Evolutionary conservation across 2,797 vertebrate genomes (phyloP), one percentile per base, ranked within the genome.

Genomic region (Hemitrygon akajei): DNA sequence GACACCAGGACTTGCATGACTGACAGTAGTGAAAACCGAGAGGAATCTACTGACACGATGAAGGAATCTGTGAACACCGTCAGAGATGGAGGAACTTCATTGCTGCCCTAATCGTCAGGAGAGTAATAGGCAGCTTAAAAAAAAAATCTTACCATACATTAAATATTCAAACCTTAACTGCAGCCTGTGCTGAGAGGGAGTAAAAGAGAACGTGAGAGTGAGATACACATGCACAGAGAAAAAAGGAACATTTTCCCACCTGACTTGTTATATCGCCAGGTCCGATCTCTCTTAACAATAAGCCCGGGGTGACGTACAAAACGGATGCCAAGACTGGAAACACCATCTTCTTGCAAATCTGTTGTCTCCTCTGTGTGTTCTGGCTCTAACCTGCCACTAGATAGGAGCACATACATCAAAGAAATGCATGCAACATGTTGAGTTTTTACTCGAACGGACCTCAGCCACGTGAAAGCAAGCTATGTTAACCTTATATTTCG

Each of bases 251-350:
- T 18, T 34, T 25, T 56, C 93, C 27, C 76, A 95, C 95, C 95
- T 87, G 94, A 94, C 76, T 95, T 95, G 12, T 94, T 95, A 30
- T 93, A 93, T 84, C 95, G 94, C 95, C 95, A 94, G n/a, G 94
- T 94, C 18, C 94, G 80, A 40, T 95, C 82, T 93, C 94, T 94
- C 92, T 95, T 94, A 7, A 94, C 10, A 47, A 40, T 25, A 92
- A 92, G 92, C 20, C 91, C 37, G 7, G 69, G 69, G 37, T 92
- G 91, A 56, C 40, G 69, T 14, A 92, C 91, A 40, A 92, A 69
- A 4, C 91, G 91, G 69, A 92, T 75, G 20, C 91, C 91, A 25
- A 92, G 91, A 9, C 69, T 73, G 37, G 91, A 71, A 11, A 40
- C 27, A 69, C 91, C 91, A 0, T 47, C 71, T 40, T 92, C 91